A percentile compares a stretch with the other conserved stretches of the same genome.
These are phyloP conservation scores for Mirounga angustirostris DNA, from an alignment of 2,113 vertebrate genomes.

Conservation along the genomic window DNA sequence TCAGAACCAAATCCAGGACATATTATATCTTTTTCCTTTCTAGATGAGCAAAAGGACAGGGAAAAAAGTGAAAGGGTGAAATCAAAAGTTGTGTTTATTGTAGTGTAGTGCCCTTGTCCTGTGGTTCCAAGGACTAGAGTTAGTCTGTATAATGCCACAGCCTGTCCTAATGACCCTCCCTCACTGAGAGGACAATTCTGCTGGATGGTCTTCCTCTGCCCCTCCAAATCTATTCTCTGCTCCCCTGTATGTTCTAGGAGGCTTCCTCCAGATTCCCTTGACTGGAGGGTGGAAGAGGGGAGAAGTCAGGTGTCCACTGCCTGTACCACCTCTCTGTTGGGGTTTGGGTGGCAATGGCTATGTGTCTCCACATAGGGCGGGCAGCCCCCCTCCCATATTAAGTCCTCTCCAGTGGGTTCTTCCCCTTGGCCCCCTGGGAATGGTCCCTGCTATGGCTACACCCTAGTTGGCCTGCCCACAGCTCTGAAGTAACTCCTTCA, in stretches of 20 bases:
- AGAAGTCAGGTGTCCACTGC: neutral
- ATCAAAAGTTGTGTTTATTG: neutral
- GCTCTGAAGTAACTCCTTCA: neutral
- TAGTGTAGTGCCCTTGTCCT: neutral
- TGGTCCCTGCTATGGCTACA: neutral
- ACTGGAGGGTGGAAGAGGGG: neutral
- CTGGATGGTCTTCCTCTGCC: neutral
- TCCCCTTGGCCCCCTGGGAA: neutral
- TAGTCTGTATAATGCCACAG: neutral
- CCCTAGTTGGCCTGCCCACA: too few species aligned
- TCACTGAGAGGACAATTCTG: neutral
- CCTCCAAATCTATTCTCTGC: neutral
- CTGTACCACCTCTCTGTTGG: neutral
- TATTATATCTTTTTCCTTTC: neutral
- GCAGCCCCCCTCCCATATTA: neutral
- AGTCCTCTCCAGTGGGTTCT: neutral
- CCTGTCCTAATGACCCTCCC: neutral
- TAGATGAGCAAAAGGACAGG: neutral
- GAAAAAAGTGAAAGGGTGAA: neutral
- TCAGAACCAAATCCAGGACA: neutral
- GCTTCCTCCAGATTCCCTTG: neutral
- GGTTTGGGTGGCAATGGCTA: neutral
- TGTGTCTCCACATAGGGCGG: neutral
- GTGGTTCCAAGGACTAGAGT: neutral
- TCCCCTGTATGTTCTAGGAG: neutral